Evolutionary conservation across 1,140 invertebrate genomes (phyloP), one percentile per base, ranked within the genome.

Genomic region (Eupristina koningsbergeri): DNA sequence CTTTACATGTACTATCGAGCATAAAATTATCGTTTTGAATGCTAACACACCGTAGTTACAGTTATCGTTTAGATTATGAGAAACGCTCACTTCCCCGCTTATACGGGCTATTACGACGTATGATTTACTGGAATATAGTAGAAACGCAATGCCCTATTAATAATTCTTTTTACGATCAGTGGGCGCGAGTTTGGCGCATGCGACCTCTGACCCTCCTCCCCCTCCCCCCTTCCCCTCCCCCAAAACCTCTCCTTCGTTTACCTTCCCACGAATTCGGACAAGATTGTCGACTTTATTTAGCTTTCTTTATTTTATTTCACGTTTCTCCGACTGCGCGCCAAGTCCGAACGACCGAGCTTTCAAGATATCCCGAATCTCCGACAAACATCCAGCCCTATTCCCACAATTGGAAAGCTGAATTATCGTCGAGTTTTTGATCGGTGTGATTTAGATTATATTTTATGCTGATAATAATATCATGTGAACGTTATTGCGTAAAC

Each of bases 1-100:
- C 79, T 73, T 73, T 73, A 53, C 67, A 34, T 47, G 71, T 58
- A 77, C 45, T 36, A 77, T 83, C 63, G 34, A 69, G 81, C 74
- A 83, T 83, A 77, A 83, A 83, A 83, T 77, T 77, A 83, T 47
- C 81, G 74, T 77, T 77, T 69, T n/a, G 74, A 83, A 83, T 77
- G 45, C 61, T 77, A 83, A 69, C 74, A 71, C 41, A 39, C 19
- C n/a, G 63, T 61, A 73, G 63, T 79, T 83, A 83, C 75, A 77
- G 74, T 83, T 78, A 71, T 58, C 81, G 81, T 83, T 79, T 78
- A 79, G 81, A 83, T 83, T 83, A 79, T 83, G 61, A 69, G 41
- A 61, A 69, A 45, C 34, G 31, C 53, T 34, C 58, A 36, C 81
- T 22, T 58, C 22, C 34, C 26, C 75, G 75, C 29, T 41, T 39